Evolutionary conservation across 2,113 vertebrate species (phyloP).

Genomic region (Leptocoma aspasia): DNA sequence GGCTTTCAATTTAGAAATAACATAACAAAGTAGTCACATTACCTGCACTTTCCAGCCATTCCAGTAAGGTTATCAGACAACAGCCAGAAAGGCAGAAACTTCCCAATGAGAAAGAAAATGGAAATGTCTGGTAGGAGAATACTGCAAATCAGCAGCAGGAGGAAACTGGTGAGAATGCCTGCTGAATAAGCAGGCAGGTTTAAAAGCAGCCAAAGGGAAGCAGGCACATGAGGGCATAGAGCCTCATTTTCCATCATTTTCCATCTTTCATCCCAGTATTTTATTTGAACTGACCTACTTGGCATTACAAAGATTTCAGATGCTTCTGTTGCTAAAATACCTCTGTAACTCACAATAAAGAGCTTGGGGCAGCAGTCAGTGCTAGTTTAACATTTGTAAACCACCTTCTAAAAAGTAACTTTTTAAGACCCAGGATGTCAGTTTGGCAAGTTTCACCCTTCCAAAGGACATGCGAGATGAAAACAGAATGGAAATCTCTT

Average conservation of each 20-base stretch:
- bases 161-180: background rate
- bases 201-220: background rate
- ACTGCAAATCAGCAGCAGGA: background rate
- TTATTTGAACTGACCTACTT: background rate
- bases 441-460: background rate
- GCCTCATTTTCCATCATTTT: background rate
- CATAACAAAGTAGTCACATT: background rate
- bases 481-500: background rate
- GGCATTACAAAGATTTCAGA: background rate
- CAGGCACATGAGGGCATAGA: background rate
- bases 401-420: background rate
- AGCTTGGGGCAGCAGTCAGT: background rate
- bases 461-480: background rate
- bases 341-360: background rate
- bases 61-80: background rate
- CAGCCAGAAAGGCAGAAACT: background rate
- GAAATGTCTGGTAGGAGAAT: background rate
- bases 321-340: background rate
- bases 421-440: background rate
- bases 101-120: background rate
- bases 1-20: background rate
- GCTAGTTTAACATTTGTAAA: background rate
- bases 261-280: background rate
- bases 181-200: background rate
- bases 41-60: background rate